These are phyloP conservation scores for Cheiracanthium punctorium DNA, from an alignment of 2,888 invertebrate genomes.

Conservation along the genomic window DNA sequence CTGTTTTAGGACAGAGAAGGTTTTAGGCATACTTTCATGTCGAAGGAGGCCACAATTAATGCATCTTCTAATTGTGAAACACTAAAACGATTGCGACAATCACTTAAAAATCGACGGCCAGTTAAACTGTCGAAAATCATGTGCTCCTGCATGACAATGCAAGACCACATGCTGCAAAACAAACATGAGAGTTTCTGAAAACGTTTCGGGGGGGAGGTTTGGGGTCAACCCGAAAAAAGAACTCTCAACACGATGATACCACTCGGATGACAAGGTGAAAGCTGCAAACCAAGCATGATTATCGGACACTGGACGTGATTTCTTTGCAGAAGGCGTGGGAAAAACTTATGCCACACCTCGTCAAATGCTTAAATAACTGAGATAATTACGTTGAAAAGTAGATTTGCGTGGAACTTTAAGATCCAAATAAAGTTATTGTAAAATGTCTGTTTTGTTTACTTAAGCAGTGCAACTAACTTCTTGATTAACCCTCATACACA, in stretches of 20 bases:
- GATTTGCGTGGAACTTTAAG: conserved; percentile 16
- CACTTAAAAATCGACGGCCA: neutral
- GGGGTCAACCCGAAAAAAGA: neutral
- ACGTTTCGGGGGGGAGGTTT: neutral
- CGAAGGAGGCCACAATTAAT: conserved; percentile 31
- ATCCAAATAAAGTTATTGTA: conserved; percentile 21
- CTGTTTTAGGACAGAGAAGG: conserved; percentile 19
- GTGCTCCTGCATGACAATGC: conserved; percentile 12
- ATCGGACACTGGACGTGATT: neutral
- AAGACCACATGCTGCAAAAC: conserved; percentile 23
- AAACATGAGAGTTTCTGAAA: conserved; percentile 8
- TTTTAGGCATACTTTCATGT: too few species aligned
- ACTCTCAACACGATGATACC: neutral
- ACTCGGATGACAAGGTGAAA: neutral
- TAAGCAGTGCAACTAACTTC: conserved; percentile 12
- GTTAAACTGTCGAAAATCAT: neutral
- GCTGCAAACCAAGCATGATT: neutral
- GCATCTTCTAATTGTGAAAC: neutral
- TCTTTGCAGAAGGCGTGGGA: conserved; percentile 7
- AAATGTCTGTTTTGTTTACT: conserved; percentile 21
- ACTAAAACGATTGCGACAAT: too few species aligned
- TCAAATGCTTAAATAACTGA: conserved; percentile 17
- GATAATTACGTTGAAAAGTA: neutral
- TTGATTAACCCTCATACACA: conserved; percentile 14
- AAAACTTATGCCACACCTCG: neutral